phyloP scores from a whole-genome alignment of 2,113 vertebrate genomes.

The Tauraco erythrolophus region DNA sequence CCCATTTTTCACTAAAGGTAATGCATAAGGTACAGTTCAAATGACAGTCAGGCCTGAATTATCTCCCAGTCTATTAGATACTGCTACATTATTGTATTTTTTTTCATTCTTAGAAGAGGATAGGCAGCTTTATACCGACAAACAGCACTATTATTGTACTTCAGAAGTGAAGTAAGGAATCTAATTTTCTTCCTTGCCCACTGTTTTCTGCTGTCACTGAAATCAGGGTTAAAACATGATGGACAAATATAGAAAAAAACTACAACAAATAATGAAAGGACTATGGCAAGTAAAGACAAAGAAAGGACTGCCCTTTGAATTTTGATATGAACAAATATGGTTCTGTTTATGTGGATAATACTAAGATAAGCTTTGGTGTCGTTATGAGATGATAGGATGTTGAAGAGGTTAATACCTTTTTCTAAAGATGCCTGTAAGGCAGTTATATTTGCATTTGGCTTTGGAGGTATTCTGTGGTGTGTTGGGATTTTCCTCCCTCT shows the following conservation, averaged over 20 bases:
- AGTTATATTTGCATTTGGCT: not conserved
- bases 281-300: not conserved
- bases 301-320: not conserved
- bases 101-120: not conserved
- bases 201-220: not conserved
- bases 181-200: not conserved
- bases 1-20: not conserved
- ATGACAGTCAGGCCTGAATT: not conserved
- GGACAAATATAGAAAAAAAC: not conserved
- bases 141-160: not conserved
- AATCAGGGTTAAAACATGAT: not conserved
- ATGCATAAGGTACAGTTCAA: not conserved
- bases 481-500: accelerated
- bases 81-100: not conserved
- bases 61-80: not conserved
- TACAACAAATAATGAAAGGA: not conserved
- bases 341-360: not conserved
- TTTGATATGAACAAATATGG: not conserved
- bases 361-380: not conserved
- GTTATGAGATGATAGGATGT: not conserved
- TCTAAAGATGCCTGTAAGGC: not conserved
- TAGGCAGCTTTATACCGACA: slow-evolving; percentile 16
- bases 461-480: not conserved
- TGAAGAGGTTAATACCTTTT: not conserved
- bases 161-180: slow-evolving; percentile 12